Evolutionary conservation across 2,888 invertebrate genomes (phyloP).

Genomic region (Scelioninae gen. 1): DNA sequence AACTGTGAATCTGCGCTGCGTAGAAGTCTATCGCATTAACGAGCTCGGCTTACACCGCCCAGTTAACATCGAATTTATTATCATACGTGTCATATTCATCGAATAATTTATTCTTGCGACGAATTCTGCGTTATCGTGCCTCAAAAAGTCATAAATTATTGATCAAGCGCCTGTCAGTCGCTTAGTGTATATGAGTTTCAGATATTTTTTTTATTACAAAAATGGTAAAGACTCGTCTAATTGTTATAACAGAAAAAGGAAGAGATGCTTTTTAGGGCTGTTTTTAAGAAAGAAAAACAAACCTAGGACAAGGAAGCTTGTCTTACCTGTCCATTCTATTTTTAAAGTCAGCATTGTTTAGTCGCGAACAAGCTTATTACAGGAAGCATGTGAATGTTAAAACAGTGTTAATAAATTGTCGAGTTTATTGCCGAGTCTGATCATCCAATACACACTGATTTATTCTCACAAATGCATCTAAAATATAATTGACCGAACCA

Average conservation of each 20-base stretch:
- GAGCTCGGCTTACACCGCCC: conserved; percentile 50
- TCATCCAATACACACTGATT: conserved; percentile 7
- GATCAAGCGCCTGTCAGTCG: background rate
- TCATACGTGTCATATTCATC: conserved; percentile 20
- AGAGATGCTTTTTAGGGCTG: background rate
- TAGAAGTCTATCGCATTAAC: conserved; percentile 25
- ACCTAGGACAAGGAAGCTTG: conserved; percentile 14
- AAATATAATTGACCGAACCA: too few species aligned
- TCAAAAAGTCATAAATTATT: conserved; percentile 29
- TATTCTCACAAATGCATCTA: background rate
- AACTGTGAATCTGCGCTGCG: conserved; percentile 45
- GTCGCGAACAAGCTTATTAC: background rate
- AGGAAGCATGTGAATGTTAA: background rate
- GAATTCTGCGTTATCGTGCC: conserved; percentile 3
- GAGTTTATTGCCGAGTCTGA: conserved; percentile 1
- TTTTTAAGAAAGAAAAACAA: background rate
- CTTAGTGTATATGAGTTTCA: too few species aligned
- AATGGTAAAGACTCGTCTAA: background rate
- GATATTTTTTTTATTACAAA: background rate
- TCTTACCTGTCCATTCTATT: conserved; percentile 51
- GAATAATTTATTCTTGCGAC: conserved; percentile 27
- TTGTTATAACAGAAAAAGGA: background rate
- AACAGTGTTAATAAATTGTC: background rate
- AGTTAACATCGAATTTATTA: conserved; percentile 35
- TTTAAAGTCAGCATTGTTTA: conserved; percentile 34